Percentiles rank a stretch among this genome's conserved stretches.
Conservation (phyloP, 2,113 vertebrate genomes). For the Diadophis punctatus region DNA sequence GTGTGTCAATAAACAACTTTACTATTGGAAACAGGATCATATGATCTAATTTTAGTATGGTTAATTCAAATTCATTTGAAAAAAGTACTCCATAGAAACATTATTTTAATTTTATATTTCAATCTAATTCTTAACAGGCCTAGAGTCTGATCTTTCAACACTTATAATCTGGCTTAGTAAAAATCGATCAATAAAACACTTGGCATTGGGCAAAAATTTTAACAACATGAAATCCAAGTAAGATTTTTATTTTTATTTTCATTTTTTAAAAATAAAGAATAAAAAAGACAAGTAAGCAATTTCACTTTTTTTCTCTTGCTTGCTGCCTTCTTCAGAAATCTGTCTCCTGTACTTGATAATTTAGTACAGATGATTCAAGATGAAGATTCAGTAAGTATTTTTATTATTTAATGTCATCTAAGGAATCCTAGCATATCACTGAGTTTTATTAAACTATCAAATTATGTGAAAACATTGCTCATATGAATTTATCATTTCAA, state of each 20-base stretch:
- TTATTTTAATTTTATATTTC: constrained; percentile 50
- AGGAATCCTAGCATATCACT: neutral
- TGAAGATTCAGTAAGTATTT: constrained; percentile 91
- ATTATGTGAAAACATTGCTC: neutral
- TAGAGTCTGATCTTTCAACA: constrained; percentile 93
- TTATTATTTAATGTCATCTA: constrained; percentile 31
- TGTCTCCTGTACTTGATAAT: constrained; percentile 91
- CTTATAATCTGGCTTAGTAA: constrained; percentile 95
- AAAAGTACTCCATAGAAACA: neutral
- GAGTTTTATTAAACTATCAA: neutral
- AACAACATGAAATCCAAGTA: constrained; percentile 99
- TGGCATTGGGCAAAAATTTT: constrained; percentile 96
- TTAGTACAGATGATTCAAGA: constrained; percentile 98
- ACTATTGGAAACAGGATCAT: neutral
- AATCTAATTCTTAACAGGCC: constrained; percentile 73
- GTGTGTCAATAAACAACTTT: neutral
- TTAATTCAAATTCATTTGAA: neutral
- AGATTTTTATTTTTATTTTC: constrained; percentile 59
- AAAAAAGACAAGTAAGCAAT: constrained; percentile 45
- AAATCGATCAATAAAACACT: constrained; percentile 92
- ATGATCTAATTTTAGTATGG: neutral
- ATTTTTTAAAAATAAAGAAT: constrained; percentile 38
- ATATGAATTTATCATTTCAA: neutral
- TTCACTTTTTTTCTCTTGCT: constrained; percentile 58
- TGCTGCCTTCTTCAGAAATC: constrained; percentile 80